phyloP scores from a whole-genome alignment of 2,113 vertebrate genomes.

The Phylloscopus whistleri region DNA sequence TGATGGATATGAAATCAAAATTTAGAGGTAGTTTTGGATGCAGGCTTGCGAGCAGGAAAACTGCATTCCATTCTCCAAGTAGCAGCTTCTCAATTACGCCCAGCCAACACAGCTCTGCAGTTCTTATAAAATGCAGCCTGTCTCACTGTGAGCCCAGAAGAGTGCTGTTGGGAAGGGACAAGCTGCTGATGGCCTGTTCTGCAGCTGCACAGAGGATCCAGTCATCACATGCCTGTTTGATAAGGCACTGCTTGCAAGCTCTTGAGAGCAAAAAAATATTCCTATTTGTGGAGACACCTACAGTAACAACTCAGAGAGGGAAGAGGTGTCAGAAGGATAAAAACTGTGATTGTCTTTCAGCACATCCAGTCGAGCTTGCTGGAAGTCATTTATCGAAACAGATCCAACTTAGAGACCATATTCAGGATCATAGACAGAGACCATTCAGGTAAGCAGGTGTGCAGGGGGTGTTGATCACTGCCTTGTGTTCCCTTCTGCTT shows the following conservation, averaged over 20 bases:
- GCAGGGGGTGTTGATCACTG: no score
- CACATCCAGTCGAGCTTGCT: conserved; percentile 87
- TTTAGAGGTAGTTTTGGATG: not conserved
- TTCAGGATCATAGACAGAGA: conserved; percentile 93
- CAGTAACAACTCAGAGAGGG: not conserved
- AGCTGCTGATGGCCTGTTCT: not conserved
- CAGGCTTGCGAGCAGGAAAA: not conserved
- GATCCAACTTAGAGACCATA: conserved; percentile 91
- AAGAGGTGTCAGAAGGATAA: not conserved
- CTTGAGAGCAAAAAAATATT: not conserved
- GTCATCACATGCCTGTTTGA: no score
- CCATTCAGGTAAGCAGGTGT: conserved; percentile 82
- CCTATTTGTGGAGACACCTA: not conserved
- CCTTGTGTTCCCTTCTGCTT: not conserved
- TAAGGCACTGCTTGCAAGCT: not conserved
- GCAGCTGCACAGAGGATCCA: not conserved
- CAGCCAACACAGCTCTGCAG: not conserved
- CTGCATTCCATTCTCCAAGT: not conserved
- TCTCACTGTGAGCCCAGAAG: not conserved
- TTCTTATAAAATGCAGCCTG: not conserved
- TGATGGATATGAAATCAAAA: not conserved
- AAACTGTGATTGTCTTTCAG: conserved; percentile 64
- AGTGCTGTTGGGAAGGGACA: fast-evolving
- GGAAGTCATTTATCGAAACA: conserved; percentile 90
- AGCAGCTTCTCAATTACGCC: not conserved